phyloP scores from a whole-genome alignment of 2,113 vertebrate genomes.

The Spilogale gracilis region DNA sequence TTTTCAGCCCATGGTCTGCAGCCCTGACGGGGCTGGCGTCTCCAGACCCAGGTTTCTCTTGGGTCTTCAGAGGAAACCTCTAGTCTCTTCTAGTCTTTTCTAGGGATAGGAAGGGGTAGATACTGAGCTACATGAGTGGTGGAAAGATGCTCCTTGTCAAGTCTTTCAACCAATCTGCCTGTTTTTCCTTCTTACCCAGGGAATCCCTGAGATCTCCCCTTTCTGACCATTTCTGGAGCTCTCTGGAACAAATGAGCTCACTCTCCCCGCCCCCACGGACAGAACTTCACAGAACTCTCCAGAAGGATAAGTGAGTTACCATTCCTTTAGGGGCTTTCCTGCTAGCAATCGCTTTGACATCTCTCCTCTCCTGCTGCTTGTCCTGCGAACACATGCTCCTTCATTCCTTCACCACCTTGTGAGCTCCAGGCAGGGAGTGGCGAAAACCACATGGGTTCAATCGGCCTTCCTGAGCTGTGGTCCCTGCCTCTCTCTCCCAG shows the following conservation, averaged over 20 bases:
- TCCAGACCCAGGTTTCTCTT: neutral
- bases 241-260: neutral
- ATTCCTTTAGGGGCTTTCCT: neutral
- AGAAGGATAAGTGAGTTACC: neutral
- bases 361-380: neutral
- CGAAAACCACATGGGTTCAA: rapidly evolving
- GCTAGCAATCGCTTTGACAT: rapidly evolving
- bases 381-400: rapidly evolving
- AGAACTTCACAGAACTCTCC: neutral
- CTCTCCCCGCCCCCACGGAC: neutral
- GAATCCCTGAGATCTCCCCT: neutral
- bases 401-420: neutral
- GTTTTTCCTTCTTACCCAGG: neutral
- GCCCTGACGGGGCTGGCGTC: neutral
- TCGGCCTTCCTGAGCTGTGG: neutral
- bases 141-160: neutral
- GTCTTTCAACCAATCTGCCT: neutral
- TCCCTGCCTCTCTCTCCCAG: neutral
- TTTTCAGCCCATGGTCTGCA: neutral
- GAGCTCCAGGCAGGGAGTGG: neutral
- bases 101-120: neutral
- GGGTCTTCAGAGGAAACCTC: neutral
- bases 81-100: neutral
- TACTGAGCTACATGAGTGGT: rapidly evolving
- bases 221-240: neutral